Percentiles rank a stretch among this genome's conserved stretches.
Conservation (phyloP, 2,797 vertebrate genomes). For the Neosilurus mollespiculum region DNA sequence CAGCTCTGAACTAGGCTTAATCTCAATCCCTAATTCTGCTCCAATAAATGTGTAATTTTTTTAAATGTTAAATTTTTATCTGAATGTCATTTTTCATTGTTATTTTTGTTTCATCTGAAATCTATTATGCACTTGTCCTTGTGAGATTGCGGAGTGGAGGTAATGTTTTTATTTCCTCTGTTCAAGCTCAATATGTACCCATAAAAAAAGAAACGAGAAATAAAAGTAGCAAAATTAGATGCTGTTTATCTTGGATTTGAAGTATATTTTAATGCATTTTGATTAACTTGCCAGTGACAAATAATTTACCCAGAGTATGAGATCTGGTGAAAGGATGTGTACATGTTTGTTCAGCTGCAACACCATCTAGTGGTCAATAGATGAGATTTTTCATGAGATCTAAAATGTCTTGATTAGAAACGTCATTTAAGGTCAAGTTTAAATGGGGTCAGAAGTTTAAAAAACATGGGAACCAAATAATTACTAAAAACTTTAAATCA, state of each 20-base stretch:
- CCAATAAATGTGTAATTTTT: constrained; percentile 2
- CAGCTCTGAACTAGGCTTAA: background rate
- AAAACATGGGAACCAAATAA: background rate
- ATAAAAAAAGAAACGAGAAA: constrained; percentile 58
- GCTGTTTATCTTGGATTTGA: background rate
- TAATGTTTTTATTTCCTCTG: constrained; percentile 16
- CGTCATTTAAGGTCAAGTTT: background rate
- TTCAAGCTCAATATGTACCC: constrained; percentile 27
- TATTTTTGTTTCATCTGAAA: constrained; percentile 22
- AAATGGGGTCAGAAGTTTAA: background rate
- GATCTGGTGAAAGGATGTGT: background rate
- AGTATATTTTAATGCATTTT: background rate
- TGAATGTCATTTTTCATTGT: constrained; percentile 9
- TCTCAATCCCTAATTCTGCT: constrained; percentile 6
- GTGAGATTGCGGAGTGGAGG: constrained; percentile 37
- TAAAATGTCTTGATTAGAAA: background rate
- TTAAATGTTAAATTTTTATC: constrained; percentile 26
- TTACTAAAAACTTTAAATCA: background rate
- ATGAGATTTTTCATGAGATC: constrained; percentile 3
- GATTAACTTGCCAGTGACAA: background rate
- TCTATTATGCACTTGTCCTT: constrained; percentile 35
- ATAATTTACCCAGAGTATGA: background rate
- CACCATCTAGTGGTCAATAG: constrained; percentile 68
- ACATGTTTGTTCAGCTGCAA: constrained; percentile 23
- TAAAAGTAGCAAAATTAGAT: constrained; percentile 19